Base-by-base conservation (phyloP, 2,888 invertebrate genomes). In the Hemithea aestivaria region DNA sequence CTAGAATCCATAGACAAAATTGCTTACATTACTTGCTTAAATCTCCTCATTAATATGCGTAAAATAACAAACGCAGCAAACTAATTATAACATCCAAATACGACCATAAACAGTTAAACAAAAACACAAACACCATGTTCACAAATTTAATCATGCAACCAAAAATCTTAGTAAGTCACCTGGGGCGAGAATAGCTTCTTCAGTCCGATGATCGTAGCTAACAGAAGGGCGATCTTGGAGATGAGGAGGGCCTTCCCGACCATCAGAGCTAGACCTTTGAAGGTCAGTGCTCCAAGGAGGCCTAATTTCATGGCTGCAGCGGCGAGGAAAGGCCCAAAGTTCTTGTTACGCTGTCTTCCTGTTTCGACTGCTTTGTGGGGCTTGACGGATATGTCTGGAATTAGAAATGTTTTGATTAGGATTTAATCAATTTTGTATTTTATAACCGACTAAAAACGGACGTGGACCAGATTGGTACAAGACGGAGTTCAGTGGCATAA, bases 161-260 rank as follows among this genome's bases (percentile, higher is more conserved):
- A 22, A 6, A 25, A 20, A 1, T 29, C 23, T 33, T 33, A 42
- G 20, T 42, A 33, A 28, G 29, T 42, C 50, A 88, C 88, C 87
- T 88, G 93, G 65, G 92, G 91, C 31, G 91, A 91, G 75, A 95
- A 91, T 25, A 96, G 83, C 62, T 95, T 95, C 87, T 94, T 95
- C 62, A 95, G 69, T 20, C 94, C 95, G 51, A 95, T 93, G 54
- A 95, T 92, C 27, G 92, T 91, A 7, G 95, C 93, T 36, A 95
- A 78, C 2, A 95, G 89, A 6, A 96, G 87, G 1, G 95, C 95
- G 34, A 95, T 91, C 89, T 96, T 96, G 56, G 94, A 94, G 46
- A 95, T 91, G 25, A 96, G 89, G 2, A 96, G 88, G 12, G 95
- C 95, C 82, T 96, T 95, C 62, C 95, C 95, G 20, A 95, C 95